phyloP scores from a whole-genome alignment of 1,140 invertebrate species.

The Drosophila funebris region DNA sequence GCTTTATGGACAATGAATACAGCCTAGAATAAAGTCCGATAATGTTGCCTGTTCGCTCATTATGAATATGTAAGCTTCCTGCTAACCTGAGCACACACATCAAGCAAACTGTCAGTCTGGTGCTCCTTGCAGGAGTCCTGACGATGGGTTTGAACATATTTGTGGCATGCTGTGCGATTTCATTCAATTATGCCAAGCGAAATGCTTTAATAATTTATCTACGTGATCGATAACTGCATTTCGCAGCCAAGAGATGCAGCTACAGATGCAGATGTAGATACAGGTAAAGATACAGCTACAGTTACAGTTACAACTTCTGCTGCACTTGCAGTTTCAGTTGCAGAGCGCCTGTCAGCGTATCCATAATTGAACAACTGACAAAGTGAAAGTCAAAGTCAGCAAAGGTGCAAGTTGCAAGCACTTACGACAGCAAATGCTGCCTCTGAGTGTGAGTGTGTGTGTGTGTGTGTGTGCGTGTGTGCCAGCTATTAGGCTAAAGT shows the following conservation, averaged over 20 bases:
- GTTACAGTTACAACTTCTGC: background rate
- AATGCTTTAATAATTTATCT: conserved; percentile 52
- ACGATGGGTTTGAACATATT: background rate
- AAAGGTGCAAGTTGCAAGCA: conserved; percentile 17
- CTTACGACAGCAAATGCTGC: background rate
- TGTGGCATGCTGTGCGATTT: conserved; percentile 56
- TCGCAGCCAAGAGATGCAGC: background rate
- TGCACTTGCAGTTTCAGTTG: background rate
- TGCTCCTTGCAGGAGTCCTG: background rate
- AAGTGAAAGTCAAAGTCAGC: conserved; percentile 16
- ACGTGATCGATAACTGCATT: conserved; percentile 56
- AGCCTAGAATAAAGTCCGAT: conserved; percentile 30
- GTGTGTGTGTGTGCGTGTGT: conserved; percentile 20
- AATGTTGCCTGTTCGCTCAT: conserved; percentile 13
- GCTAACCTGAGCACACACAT: conserved; percentile 16
- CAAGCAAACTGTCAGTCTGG: conserved; percentile 11
- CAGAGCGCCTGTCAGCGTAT: conserved; percentile 19
- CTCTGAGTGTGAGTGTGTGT: background rate
- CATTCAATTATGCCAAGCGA: conserved; percentile 64
- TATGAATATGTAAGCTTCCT: conserved; percentile 19
- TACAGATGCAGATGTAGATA: too few species aligned
- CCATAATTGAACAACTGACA: conserved; percentile 22
- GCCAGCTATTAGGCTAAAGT: background rate
- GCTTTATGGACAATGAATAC: conserved; percentile 34
- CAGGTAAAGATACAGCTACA: conserved; percentile 16